Base-by-base conservation (phyloP, 2,113 vertebrate species). In the Laterallus jamaicensis region DNA sequence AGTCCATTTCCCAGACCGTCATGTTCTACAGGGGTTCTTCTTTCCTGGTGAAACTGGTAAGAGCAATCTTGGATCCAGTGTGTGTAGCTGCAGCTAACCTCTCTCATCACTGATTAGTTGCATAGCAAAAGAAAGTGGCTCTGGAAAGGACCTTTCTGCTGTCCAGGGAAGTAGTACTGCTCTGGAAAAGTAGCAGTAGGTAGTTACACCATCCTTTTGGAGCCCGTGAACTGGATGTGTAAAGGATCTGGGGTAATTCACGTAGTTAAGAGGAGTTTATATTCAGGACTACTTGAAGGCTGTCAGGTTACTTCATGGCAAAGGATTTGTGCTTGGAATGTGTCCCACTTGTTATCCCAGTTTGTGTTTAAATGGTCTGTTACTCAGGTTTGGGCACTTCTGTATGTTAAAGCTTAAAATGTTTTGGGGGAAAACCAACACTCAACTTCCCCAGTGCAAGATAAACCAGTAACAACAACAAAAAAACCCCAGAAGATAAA, bases 21-120 rank as follows among this genome's bases (percentile, higher is more conserved):
- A 98, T 28, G 97, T 99, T 93, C 97, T 99, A 3, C 99, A 99
- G 76, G 99, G 99, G 6, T 99, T 99, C 97, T 99, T 99, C 96
- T 97, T 93, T 71, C 99, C 99, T 28, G 94, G 97, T 26, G 99
- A 99, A 95, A 99, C 99, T 76, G 98, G 99, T 99, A 93, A 95
- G 97, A 31, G 31, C 3, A 3, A 7, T 18, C 6, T 59, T 11
- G 5, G 12, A 12, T 8, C 40, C 44, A 15, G 10, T 11, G n/a
- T 22, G 11, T 15, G 42, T 56, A 49, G 39, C 58, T 56, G 52
- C 24, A 24, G 20, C 47, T 60, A 10, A 2, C 12, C 32, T 47
- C 50, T 63, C 19, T 28, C 6, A 24, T 22, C 31, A 5, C 10
- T 12, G 4, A 8, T 59, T 12, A 25, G 47, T 21, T 50, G 35